Conservation (phyloP, 2,113 vertebrate genomes). For the Euleptes europaea region DNA sequence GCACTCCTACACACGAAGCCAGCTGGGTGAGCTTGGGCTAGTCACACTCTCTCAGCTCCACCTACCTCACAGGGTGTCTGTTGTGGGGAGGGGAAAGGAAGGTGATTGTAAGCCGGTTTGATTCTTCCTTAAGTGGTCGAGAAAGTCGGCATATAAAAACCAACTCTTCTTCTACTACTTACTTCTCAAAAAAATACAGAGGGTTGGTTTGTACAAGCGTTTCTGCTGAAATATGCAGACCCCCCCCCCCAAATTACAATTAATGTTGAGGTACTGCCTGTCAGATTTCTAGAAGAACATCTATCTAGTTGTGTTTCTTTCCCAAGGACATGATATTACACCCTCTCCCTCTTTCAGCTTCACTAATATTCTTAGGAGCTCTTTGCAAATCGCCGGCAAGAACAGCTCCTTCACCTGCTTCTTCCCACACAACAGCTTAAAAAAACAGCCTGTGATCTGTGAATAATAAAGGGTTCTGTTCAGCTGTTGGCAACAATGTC, state of each 20-base stretch:
- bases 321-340: not conserved
- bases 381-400: not conserved
- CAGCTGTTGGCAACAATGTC: not conserved
- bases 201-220: not conserved
- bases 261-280: not conserved
- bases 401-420: not conserved
- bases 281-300: not conserved
- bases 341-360: not conserved
- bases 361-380: not conserved
- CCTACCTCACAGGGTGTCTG: no score
- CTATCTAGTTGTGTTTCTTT: not conserved
- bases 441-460: not conserved
- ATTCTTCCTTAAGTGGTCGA: no score
- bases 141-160: no score
- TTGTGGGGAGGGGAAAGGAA: no score
- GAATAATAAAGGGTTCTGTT: not conserved
- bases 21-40: no score
- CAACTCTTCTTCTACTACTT: no score
- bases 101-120: no score
- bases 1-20: no score
- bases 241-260: not conserved
- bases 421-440: not conserved
- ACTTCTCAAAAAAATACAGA: not conserved
- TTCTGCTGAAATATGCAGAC: not conserved
- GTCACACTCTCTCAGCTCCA: no score